Evolutionary conservation across 2,113 vertebrate species (phyloP).

Genomic region (Solea senegalensis): DNA sequence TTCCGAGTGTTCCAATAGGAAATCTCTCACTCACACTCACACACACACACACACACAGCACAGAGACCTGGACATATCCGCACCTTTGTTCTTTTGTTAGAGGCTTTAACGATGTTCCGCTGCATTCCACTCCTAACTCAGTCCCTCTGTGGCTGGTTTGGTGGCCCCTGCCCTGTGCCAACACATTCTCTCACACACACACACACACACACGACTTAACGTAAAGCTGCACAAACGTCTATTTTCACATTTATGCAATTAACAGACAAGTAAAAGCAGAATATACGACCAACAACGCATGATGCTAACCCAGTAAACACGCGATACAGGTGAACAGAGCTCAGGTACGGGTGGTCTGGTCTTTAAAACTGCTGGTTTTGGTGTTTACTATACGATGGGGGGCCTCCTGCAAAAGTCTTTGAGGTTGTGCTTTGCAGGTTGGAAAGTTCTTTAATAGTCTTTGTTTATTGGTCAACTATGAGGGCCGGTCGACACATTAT

Average conservation of each 20-base stretch:
- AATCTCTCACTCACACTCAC: conserved; percentile 30
- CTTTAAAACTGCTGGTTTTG: conserved; percentile 52
- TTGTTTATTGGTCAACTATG: conserved; percentile 30
- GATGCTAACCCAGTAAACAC: too few species aligned
- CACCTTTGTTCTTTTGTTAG: conserved; percentile 83
- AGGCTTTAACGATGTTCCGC: conserved; percentile 85
- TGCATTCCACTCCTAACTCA: conserved; percentile 82
- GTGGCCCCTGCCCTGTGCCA: conserved; percentile 54
- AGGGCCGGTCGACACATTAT: conserved; percentile 25
- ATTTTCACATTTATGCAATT: background rate
- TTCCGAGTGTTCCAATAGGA: conserved; percentile 39
- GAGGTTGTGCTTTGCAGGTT: conserved; percentile 60
- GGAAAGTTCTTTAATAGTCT: conserved; percentile 34
- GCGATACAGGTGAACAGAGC: conserved; percentile 41
- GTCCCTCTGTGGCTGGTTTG: conserved; percentile 78
- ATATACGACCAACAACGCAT: background rate
- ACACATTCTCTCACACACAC: conserved; percentile 18
- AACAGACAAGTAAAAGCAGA: conserved; percentile 4
- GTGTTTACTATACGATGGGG: conserved; percentile 65
- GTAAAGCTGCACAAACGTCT: background rate
- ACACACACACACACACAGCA: background rate
- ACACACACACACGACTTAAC: conserved; percentile 17
- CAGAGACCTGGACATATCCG: conserved; percentile 69
- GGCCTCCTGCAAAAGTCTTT: conserved; percentile 57
- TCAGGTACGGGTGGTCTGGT: conserved; percentile 62